These are phyloP conservation scores for Drepana arcuata DNA, from an alignment of 1,140 invertebrate species.

Conservation along the genomic window DNA sequence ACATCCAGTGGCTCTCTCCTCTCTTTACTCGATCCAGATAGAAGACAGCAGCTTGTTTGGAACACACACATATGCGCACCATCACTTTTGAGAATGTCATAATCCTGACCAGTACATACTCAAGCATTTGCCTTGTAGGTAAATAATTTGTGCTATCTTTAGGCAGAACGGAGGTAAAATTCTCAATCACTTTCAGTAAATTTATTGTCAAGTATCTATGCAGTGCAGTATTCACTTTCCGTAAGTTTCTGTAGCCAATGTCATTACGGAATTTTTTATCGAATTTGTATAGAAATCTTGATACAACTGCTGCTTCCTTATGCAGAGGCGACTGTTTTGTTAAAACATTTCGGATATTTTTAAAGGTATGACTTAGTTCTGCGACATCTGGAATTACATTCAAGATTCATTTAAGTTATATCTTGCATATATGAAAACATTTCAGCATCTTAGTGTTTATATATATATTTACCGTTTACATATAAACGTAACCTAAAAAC, in stretches of 20 bases:
- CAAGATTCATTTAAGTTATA: slow-evolving; percentile 4
- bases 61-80: slow-evolving; percentile 62
- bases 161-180: slow-evolving; percentile 39
- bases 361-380: slow-evolving; percentile 28
- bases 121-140: slow-evolving; percentile 74
- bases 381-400: slow-evolving; percentile 42
- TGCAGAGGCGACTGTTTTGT: slow-evolving; percentile 67
- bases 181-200: slow-evolving; percentile 61
- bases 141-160: slow-evolving; percentile 38
- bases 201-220: slow-evolving; percentile 69
- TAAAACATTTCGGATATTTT: slow-evolving; percentile 54
- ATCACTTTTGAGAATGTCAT: slow-evolving; percentile 74
- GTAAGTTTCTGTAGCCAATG: slow-evolving; percentile 73
- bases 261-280: slow-evolving; percentile 75
- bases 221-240: slow-evolving; percentile 72
- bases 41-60: slow-evolving; percentile 63
- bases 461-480: no score
- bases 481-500: no score
- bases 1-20: slow-evolving; percentile 73
- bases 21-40: slow-evolving; percentile 69
- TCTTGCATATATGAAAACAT: no score
- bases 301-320: slow-evolving; percentile 71
- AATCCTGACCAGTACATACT: slow-evolving; percentile 72
- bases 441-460: no score
- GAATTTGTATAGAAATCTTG: slow-evolving; percentile 74